phyloP scores from a whole-genome alignment of 1,140 invertebrate species.

The Achatina immaculata region DNA sequence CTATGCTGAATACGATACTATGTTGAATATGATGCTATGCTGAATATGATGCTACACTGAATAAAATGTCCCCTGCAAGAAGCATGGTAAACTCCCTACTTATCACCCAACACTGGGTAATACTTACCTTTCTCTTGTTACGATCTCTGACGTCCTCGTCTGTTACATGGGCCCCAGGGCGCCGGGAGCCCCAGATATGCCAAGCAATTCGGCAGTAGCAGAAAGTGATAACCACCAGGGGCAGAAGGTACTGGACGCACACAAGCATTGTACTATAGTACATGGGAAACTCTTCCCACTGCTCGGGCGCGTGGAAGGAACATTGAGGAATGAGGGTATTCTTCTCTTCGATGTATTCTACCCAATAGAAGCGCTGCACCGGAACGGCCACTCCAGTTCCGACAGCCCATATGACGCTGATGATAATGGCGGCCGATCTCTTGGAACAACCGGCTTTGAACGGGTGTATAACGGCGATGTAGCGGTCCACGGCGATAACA shows the following conservation, averaged over 20 bases:
- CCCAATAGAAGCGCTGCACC: constrained; percentile 52
- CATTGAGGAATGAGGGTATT: constrained; percentile 42
- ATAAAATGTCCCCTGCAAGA: no score
- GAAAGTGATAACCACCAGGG: constrained; percentile 82
- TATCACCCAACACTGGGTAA: no score
- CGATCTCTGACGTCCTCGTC: constrained; percentile 81
- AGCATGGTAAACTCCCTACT: no score
- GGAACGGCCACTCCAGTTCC: constrained; percentile 58
- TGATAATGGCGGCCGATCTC: constrained; percentile 54
- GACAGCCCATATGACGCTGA: constrained; percentile 64
- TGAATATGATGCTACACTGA: no score
- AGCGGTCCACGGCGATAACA: constrained; percentile 84
- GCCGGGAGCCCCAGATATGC: constrained; percentile 81
- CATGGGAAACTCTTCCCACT: constrained; percentile 43
- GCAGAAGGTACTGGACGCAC: constrained; percentile 80
- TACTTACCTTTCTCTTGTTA: constrained; percentile 86
- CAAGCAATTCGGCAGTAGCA: constrained; percentile 83
- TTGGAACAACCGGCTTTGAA: constrained; percentile 70
- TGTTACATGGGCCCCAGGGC: constrained; percentile 77
- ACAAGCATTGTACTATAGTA: constrained; percentile 71
- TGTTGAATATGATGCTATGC: no score
- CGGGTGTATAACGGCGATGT: constrained; percentile 83
- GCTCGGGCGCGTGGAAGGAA: constrained; percentile 40
- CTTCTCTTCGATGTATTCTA: constrained; percentile 41
- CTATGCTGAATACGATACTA: no score